These are phyloP conservation scores for Tigriopus japonicus DNA, from an alignment of 1,140 invertebrate genomes.

Conservation along the genomic window DNA sequence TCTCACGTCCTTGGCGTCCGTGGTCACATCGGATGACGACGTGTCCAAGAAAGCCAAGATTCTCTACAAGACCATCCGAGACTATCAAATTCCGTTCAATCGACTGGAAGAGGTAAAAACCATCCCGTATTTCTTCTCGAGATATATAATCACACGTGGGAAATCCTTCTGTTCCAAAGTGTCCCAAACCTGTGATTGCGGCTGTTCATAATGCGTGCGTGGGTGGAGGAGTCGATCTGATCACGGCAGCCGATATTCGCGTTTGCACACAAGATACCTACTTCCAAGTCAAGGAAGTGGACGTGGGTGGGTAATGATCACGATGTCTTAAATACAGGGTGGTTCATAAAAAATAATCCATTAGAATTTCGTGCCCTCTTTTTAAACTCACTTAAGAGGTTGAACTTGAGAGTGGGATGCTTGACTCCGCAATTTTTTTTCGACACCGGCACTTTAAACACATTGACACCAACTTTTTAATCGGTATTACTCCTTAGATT, in stretches of 20 bases:
- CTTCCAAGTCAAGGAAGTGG: constrained; percentile 76
- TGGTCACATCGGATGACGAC: background rate
- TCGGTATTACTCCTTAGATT: too few relatives aligned
- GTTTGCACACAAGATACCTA: constrained; percentile 76
- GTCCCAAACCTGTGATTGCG: constrained; percentile 68
- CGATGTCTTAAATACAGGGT: too few relatives aligned
- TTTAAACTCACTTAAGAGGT: background rate
- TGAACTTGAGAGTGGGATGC: background rate
- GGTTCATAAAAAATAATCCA: background rate
- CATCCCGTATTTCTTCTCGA: too few relatives aligned
- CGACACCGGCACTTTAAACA: background rate
- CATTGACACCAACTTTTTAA: background rate
- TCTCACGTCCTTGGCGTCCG: background rate
- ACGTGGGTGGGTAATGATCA: constrained; percentile 28
- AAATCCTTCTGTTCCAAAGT: too few relatives aligned
- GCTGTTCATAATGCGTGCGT: constrained; percentile 74
- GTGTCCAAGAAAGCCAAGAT: background rate
- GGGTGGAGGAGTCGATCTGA: constrained; percentile 71
- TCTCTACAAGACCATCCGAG: background rate
- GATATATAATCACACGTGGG: too few relatives aligned
- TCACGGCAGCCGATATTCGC: constrained; percentile 71
- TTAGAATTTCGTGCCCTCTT: background rate
- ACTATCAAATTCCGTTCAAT: background rate
- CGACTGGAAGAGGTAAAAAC: background rate
- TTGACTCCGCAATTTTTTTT: background rate